Evolutionary conservation across 2,888 invertebrate genomes (phyloP).

Genomic region (Prenolepis imparis): DNA sequence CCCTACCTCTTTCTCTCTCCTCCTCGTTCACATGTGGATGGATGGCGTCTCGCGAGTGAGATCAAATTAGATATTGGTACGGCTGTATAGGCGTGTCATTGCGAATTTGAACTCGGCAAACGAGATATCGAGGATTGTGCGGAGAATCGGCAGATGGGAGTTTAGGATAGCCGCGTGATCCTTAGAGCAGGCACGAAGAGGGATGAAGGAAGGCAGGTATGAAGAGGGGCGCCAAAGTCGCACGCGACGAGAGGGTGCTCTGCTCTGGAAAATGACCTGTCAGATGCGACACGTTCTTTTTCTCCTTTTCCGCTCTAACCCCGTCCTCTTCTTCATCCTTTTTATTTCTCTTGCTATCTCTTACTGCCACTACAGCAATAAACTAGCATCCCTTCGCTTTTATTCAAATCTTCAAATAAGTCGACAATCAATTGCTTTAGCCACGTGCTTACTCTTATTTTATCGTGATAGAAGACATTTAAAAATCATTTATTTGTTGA

Average conservation of each 20-base stretch:
- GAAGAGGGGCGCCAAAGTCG: constrained; percentile 54
- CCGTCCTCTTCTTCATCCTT: constrained; percentile 53
- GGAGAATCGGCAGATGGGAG: constrained; percentile 65
- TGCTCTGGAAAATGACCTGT: constrained; percentile 86
- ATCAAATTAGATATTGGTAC: constrained; percentile 81
- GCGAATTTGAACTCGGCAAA: constrained; percentile 76
- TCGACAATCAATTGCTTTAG: constrained; percentile 23
- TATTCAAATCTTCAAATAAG: constrained; percentile 68
- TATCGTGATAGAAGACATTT: background rate
- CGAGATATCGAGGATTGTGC: constrained; percentile 80
- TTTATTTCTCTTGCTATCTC: constrained; percentile 51
- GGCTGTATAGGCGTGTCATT: constrained; percentile 77
- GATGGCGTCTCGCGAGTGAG: constrained; percentile 58
- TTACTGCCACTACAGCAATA: constrained; percentile 36
- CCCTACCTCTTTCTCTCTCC: background rate
- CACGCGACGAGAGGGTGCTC: constrained; percentile 80
- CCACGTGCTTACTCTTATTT: background rate
- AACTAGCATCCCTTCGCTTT: constrained; percentile 52
- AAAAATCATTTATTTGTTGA: constrained; percentile 9
- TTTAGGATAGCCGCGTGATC: constrained; percentile 73
- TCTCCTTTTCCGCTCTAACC: constrained; percentile 60
- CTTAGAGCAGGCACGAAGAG: constrained; percentile 69
- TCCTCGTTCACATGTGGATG: constrained; percentile 11
- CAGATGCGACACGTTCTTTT: constrained; percentile 83
- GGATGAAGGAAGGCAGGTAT: constrained; percentile 62